Evolutionary conservation across 2,113 vertebrate genomes (phyloP).

Genomic region (Pica pica): DNA sequence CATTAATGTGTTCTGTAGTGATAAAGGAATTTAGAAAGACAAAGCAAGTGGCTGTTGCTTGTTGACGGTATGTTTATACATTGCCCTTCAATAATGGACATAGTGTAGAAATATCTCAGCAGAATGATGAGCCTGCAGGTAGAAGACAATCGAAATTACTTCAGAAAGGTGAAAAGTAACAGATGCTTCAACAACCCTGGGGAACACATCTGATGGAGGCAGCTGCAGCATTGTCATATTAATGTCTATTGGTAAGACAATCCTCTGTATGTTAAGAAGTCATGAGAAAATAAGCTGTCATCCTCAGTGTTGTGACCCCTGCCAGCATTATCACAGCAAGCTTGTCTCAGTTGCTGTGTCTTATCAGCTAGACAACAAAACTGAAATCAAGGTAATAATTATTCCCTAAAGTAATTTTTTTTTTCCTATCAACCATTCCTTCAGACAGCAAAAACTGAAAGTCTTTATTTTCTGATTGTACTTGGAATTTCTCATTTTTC

Average conservation of each 20-base stretch:
- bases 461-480: neutral
- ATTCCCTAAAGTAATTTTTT: neutral
- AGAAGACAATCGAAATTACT: neutral
- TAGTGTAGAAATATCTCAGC: neutral
- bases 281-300: slow-evolving; percentile 6
- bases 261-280: neutral
- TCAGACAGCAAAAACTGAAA: neutral
- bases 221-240: neutral
- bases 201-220: neutral
- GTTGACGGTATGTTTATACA: neutral
- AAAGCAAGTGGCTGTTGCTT: neutral
- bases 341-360: neutral
- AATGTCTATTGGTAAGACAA: neutral
- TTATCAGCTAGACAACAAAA: neutral
- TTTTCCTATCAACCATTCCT: neutral
- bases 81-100: neutral
- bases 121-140: neutral
- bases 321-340: neutral
- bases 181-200: neutral
- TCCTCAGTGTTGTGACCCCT: neutral
- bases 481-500: neutral
- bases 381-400: neutral
- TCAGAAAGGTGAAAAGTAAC: neutral
- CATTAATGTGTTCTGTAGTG: neutral
- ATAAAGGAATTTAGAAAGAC: neutral